A percentile compares a stretch with the other conserved stretches of the same genome.
phyloP scores from a whole-genome alignment of 2,888 invertebrate genomes.

The Polyommatus icarus region DNA sequence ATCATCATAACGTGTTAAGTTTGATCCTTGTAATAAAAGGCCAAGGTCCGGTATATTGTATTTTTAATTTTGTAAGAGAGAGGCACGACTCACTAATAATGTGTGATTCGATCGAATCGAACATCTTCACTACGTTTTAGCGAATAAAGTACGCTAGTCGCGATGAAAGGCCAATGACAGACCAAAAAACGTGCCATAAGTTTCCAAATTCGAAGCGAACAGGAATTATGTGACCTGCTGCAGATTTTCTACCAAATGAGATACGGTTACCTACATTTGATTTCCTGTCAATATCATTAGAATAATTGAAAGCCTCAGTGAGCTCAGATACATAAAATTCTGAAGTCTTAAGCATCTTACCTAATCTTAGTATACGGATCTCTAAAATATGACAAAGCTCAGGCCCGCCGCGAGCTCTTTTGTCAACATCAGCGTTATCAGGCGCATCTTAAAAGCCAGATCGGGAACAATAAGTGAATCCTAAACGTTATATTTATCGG shows the following conservation, averaged over 20 bases:
- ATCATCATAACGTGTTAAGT: slow-evolving; percentile 35
- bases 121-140: no score
- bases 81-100: no score
- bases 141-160: no score
- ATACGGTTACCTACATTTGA: no score
- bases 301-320: background rate
- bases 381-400: slow-evolving; percentile 63
- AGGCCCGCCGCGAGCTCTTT: slow-evolving; percentile 63
- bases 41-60: slow-evolving; percentile 38
- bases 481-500: slow-evolving; percentile 72
- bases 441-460: slow-evolving; percentile 71
- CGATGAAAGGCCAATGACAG: no score
- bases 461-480: slow-evolving; percentile 76
- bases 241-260: no score
- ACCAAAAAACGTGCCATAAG: no score
- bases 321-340: background rate
- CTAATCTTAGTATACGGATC: slow-evolving; percentile 46
- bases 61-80: background rate
- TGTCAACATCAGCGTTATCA: slow-evolving; percentile 75
- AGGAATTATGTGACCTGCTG: no score
- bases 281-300: background rate
- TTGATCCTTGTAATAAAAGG: background rate
- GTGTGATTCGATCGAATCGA: no score
- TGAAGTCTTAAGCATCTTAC: slow-evolving; percentile 20
- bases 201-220: no score